phyloP scores from a whole-genome alignment of 2,113 vertebrate species.

The Aldabrachelys gigantea region DNA sequence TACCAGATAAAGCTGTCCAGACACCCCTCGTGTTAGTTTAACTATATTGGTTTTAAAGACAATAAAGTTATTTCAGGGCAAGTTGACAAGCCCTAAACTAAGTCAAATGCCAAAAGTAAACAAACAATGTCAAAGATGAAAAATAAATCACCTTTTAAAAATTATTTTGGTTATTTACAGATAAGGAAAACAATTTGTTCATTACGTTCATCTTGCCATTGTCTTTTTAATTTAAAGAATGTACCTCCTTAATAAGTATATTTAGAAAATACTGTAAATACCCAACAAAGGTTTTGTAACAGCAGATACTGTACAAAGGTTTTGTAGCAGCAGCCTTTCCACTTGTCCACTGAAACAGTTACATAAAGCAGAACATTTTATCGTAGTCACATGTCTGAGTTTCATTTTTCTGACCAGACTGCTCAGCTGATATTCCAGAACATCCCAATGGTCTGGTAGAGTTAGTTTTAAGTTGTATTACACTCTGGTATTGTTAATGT shows the following conservation, averaged over 20 bases:
- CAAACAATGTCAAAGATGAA: background rate
- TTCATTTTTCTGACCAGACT: background rate
- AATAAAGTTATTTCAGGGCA: background rate
- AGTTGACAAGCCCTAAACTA: background rate
- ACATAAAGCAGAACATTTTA: conserved; percentile 61
- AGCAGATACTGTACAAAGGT: background rate
- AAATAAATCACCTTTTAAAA: background rate
- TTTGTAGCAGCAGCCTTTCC: background rate
- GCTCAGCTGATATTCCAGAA: background rate
- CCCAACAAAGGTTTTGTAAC: background rate
- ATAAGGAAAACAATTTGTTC: background rate
- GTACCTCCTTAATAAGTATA: background rate
- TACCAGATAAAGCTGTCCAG: background rate
- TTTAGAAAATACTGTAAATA: background rate
- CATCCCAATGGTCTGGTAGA: background rate
- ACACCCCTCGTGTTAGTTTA: background rate
- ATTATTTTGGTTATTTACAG: background rate
- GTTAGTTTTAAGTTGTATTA: background rate
- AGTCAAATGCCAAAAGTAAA: background rate
- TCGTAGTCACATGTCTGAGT: background rate
- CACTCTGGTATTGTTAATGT: rapidly evolving
- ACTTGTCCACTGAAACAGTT: background rate
- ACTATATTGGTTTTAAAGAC: background rate
- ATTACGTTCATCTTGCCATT: background rate
- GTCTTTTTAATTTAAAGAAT: background rate